Evolutionary conservation across 2,797 vertebrate species (phyloP), one percentile per base, ranked within the genome.

Genomic region (Lutjanus campechanus): DNA sequence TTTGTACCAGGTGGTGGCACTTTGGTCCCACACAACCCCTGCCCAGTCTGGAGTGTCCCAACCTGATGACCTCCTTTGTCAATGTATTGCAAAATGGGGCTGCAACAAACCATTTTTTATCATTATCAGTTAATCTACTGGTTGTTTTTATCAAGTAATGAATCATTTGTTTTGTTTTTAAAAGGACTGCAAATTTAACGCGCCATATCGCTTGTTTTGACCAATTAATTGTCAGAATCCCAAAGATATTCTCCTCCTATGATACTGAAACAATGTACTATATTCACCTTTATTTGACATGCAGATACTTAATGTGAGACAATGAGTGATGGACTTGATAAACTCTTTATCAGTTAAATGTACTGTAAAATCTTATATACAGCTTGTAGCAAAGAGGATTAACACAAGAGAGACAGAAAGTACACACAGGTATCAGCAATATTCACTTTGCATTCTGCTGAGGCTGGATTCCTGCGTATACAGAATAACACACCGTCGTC

Each of bases 1-100:
- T 76, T 85, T 85, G 22, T 55, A 86, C 91, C 94, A 94, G 73
- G 54, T 79, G 93, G 86, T 88, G 93, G 92, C 86, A 79, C 85
- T 83, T 89, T 81, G 19, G 78, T 86, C 73, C 80, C 79, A 83
- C 69, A 49, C 29, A 65, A 76, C 40, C 53, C 16, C 1, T 15
- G 12, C 25, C 29, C 29, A 56, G 50, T 13, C 4, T 20, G 11
- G 1, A 59, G 4, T 0, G 11, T 72, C 68, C 11, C 11, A 53
- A 12, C 49, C 50, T 5, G 6, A 43, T 65, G 25, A 65, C 41
- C 54, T 29, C 7, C 43, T 17, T 47, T 7, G 40, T 69, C 54
- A 75, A 16, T 51, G 17, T 19, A 17, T 54, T 16, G 17, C 47
- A 29, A 76, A 58, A 22, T n/a, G 41, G 8, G 22, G 7, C 5